Evolutionary conservation across 2,113 vertebrate species (phyloP).

Genomic region (Lampris megalopsis): DNA sequence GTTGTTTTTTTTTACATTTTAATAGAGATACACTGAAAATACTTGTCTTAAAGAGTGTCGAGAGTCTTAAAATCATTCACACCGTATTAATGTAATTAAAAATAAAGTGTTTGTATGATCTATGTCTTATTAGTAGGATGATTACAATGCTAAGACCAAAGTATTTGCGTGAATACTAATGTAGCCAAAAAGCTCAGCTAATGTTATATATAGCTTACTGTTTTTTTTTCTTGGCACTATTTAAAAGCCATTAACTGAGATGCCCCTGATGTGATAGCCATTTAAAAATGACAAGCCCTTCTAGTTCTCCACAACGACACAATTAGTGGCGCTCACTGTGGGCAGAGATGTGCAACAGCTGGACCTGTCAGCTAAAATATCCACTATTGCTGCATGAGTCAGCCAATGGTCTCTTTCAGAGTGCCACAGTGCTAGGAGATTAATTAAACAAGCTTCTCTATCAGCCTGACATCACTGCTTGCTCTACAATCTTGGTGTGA

Average conservation of each 20-base stretch:
- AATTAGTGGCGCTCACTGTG: slow-evolving; percentile 23
- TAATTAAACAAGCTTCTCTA: slow-evolving; percentile 35
- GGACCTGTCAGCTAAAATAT: slow-evolving; percentile 35
- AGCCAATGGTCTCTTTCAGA: slow-evolving; percentile 19
- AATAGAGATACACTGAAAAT: too few species aligned
- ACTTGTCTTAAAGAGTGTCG: too few species aligned
- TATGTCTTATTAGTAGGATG: not conserved
- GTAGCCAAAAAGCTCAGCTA: not conserved
- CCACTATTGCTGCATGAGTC: slow-evolving; percentile 7
- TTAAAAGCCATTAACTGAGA: slow-evolving; percentile 37
- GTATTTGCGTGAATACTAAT: not conserved
- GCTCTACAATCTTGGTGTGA: not conserved
- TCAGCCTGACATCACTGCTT: slow-evolving; percentile 12
- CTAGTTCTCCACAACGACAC: slow-evolving; percentile 20
- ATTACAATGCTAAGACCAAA: not conserved
- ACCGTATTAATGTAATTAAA: too few species aligned
- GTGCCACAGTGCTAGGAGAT: slow-evolving; percentile 11
- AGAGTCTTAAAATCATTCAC: too few species aligned
- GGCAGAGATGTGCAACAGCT: slow-evolving; percentile 40
- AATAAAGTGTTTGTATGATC: not conserved
- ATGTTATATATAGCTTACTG: slow-evolving; percentile 8
- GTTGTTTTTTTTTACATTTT: too few species aligned
- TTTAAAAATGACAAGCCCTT: slow-evolving; percentile 13
- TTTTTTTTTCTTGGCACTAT: slow-evolving; percentile 18
- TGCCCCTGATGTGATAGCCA: slow-evolving; percentile 18